Percentiles rank a stretch among this genome's conserved stretches.
These are phyloP conservation scores for Nomada ferruginata DNA, from an alignment of 2,888 invertebrate genomes.

Conservation along the genomic window DNA sequence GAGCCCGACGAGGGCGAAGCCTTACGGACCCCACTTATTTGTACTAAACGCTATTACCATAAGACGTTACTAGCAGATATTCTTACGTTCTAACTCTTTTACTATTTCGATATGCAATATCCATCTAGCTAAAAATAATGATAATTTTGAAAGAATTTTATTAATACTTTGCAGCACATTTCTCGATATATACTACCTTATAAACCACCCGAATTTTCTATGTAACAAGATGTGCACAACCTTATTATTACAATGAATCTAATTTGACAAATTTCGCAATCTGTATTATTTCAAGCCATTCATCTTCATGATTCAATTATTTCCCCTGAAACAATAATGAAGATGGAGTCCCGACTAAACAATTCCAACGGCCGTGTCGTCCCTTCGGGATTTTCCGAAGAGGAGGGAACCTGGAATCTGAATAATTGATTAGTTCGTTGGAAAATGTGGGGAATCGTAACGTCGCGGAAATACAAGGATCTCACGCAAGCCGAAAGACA, in stretches of 20 bases:
- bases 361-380: background rate
- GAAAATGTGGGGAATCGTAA: background rate
- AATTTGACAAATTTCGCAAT: background rate
- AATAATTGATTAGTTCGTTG: slow-evolving; percentile 69
- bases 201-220: no score
- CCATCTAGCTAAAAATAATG: no score
- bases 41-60: background rate
- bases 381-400: background rate
- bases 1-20: no score
- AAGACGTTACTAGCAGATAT: no score
- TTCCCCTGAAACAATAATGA: background rate
- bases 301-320: background rate
- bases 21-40: background rate
- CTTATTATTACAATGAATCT: background rate
- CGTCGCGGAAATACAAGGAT: slow-evolving; percentile 28
- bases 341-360: background rate
- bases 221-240: no score
- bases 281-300: background rate
- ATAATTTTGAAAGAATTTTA: no score
- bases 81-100: no score
- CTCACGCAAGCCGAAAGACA: slow-evolving; percentile 28
- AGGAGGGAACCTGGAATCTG: slow-evolving; percentile 42
- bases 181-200: no score
- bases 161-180: no score
- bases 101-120: no score